These are phyloP conservation scores for Hemiscyllium ocellatum DNA, from an alignment of 2,113 vertebrate species.

Conservation along the genomic window DNA sequence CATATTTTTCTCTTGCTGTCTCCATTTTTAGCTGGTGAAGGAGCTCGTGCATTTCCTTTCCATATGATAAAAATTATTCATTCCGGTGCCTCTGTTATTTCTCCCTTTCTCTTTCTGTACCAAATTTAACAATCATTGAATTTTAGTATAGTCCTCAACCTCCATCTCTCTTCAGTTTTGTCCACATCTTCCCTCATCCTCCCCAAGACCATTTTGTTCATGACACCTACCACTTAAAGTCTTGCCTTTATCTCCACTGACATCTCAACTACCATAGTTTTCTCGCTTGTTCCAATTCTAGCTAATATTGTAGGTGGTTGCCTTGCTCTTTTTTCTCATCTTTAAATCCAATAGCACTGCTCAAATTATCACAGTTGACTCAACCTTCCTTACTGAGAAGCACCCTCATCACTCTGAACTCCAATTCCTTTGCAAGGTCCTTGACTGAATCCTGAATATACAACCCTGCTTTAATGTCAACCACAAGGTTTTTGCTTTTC, in stretches of 20 bases:
- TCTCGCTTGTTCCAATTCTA: background rate
- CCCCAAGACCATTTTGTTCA: background rate
- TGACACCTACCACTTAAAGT: background rate
- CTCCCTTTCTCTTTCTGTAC: background rate
- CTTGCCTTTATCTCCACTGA: background rate
- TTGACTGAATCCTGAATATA: background rate
- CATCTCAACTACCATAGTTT: background rate
- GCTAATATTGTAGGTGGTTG: background rate
- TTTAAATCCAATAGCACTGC: background rate
- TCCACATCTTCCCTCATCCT: background rate
- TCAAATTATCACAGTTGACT: background rate
- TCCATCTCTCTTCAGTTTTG: background rate
- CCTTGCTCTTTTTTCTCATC: background rate
- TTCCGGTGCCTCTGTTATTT: background rate
- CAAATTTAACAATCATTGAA: background rate
- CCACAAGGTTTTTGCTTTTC: background rate
- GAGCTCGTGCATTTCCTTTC: background rate
- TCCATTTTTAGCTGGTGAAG: background rate
- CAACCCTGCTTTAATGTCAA: background rate
- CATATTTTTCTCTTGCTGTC: background rate
- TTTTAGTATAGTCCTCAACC: background rate
- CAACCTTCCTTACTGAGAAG: no score
- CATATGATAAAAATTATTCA: background rate
- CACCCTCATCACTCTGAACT: background rate
- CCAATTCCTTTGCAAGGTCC: background rate